Evolutionary conservation across 2,797 vertebrate genomes (phyloP).

Genomic region (Periophthalmus magnuspinnatus): DNA sequence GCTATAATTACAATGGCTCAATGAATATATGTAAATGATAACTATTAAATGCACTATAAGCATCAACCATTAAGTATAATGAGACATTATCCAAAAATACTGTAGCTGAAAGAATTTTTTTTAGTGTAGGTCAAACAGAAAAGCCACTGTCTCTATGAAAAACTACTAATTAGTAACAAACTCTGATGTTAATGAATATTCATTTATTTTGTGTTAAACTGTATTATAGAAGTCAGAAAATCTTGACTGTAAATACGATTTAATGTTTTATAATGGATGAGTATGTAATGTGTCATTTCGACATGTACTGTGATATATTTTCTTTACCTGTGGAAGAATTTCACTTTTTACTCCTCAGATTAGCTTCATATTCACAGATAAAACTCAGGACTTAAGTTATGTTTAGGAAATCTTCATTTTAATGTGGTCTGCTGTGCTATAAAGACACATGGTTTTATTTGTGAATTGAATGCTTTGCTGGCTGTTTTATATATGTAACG

Average conservation of each 20-base stretch:
- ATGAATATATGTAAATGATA: background rate
- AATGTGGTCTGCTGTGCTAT: constrained; percentile 39
- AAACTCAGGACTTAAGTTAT: constrained; percentile 46
- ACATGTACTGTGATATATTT: constrained; percentile 45
- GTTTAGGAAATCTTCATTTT: background rate
- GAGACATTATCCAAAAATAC: constrained; percentile 13
- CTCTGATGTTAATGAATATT: constrained; percentile 13
- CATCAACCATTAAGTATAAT: constrained; percentile 20
- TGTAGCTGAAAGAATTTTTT: constrained; percentile 5
- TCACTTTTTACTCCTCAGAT: constrained; percentile 21
- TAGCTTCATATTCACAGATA: constrained; percentile 30
- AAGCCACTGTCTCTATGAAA: constrained; percentile 8
- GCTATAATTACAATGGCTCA: background rate
- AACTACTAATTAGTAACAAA: constrained; percentile 24
- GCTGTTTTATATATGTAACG: constrained; percentile 33
- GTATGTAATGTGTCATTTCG: constrained; percentile 41
- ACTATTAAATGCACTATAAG: constrained; percentile 14
- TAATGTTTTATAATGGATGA: background rate
- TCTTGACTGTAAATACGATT: constrained; percentile 4
- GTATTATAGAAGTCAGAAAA: background rate
- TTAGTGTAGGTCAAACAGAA: constrained; percentile 38
- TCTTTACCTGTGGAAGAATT: constrained; percentile 31
- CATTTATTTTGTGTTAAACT: constrained; percentile 6
- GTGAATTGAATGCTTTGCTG: constrained; percentile 27
- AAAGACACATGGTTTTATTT: constrained; percentile 28